These are phyloP conservation scores for Cylindroiulus punctatus DNA, from an alignment of 2,888 invertebrate species.

Conservation along the genomic window DNA sequence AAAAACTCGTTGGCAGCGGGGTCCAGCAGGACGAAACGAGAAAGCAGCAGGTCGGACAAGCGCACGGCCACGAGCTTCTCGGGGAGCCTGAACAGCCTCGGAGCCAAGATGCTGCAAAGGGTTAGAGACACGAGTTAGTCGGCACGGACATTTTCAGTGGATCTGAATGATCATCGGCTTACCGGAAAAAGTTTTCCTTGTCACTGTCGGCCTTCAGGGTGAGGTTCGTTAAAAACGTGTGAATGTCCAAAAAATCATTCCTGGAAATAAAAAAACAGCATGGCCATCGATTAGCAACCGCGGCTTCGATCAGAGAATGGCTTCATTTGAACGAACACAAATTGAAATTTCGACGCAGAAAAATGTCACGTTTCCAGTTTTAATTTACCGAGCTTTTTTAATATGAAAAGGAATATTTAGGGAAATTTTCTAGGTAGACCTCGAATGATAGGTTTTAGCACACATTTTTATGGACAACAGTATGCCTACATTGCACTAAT, in stretches of 20 bases:
- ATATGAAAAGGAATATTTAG: no score
- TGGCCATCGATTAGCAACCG: no score
- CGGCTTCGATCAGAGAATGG: no score
- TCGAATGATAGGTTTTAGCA: no score
- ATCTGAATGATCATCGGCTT: slow-evolving; percentile 56
- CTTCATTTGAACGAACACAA: no score
- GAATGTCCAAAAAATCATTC: slow-evolving; percentile 80
- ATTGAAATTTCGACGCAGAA: no score
- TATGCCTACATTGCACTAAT: no score
- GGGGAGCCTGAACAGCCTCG: slow-evolving; percentile 77
- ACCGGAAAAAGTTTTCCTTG: slow-evolving; percentile 81
- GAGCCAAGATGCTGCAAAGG: slow-evolving; percentile 71
- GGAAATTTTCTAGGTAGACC: no score
- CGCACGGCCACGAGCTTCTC: slow-evolving; percentile 85
- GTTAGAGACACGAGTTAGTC: not conserved
- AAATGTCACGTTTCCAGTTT: no score
- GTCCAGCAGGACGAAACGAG: slow-evolving; percentile 86
- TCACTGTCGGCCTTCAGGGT: slow-evolving; percentile 82
- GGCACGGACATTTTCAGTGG: no score
- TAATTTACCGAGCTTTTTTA: no score
- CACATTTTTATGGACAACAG: no score
- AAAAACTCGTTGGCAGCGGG: slow-evolving; percentile 77
- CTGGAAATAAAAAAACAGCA: slow-evolving; percentile 1
- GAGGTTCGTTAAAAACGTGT: slow-evolving; percentile 83
- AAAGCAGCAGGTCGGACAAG: slow-evolving; percentile 79